Percentiles rank a stretch among this genome's conserved stretches.
Evolutionary conservation across 2,113 vertebrate species (phyloP).

Genomic region (Saimiri boliviensis): DNA sequence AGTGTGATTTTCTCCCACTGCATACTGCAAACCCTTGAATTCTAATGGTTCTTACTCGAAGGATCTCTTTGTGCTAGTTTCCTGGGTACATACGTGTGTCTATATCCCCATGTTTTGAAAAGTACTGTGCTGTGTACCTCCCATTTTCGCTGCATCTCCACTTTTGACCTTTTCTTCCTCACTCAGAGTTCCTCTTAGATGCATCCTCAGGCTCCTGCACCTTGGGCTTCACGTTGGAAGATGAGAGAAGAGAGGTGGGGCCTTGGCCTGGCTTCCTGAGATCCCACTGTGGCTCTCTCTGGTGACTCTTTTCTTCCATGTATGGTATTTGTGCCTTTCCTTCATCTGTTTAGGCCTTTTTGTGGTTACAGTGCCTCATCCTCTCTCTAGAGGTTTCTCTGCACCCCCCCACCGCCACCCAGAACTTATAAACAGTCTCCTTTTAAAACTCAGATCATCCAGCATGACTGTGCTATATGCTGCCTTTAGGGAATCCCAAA

Average conservation of each 20-base stretch:
- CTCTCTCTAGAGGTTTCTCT: not conserved
- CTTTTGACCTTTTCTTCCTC: not conserved
- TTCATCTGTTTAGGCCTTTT: not conserved
- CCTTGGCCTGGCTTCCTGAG: not conserved
- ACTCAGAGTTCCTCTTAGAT: not conserved
- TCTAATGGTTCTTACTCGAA: not conserved
- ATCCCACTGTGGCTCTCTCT: not conserved
- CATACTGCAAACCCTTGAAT: not conserved
- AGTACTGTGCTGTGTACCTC: not conserved
- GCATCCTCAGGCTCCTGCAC: not conserved
- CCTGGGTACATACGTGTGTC: not conserved
- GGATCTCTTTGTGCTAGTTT: not conserved
- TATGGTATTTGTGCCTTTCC: not conserved
- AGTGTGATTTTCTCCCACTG: not conserved
- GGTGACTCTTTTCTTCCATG: not conserved
- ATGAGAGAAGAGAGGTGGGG: not conserved
- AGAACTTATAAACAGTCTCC: not conserved
- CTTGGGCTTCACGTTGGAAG: not conserved
- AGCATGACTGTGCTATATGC: not conserved
- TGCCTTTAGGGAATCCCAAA: not conserved
- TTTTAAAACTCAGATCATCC: not conserved
- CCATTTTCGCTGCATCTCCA: not conserved
- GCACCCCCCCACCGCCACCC: too few species aligned
- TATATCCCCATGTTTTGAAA: not conserved
- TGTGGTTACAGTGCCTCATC: not conserved